phyloP scores from a whole-genome alignment of 2,888 invertebrate genomes.

The Anorthoa munda region DNA sequence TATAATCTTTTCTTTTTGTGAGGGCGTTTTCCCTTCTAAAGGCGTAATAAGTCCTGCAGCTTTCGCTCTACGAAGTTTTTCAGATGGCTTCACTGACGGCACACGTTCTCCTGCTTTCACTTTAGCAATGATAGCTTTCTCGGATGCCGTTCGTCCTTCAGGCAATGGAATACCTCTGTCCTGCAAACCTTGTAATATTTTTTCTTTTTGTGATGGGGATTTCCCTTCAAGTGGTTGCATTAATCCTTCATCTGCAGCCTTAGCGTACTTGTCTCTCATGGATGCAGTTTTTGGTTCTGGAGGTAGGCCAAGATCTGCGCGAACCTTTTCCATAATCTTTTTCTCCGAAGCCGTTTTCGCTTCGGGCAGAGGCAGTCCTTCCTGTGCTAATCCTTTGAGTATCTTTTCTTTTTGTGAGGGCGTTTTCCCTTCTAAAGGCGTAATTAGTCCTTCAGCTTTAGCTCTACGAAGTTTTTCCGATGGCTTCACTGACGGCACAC shows the following conservation, averaged over 20 bases:
- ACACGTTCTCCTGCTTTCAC: neutral
- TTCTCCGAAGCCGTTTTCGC: neutral
- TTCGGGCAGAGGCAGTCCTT: conserved; percentile 1
- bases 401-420: conserved; percentile 1
- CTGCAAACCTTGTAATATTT: conserved; percentile 4
- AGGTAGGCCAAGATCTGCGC: neutral
- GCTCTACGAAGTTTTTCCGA: neutral
- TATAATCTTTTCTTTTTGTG: conserved; percentile 1
- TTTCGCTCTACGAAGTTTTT: neutral
- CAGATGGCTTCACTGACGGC: neutral
- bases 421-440: neutral
- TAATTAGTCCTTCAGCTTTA: neutral
- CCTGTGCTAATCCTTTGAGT: neutral
- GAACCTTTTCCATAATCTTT: neutral
- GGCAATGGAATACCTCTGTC: neutral
- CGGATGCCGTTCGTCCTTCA: neutral
- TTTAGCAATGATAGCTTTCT: neutral
- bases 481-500: neutral
- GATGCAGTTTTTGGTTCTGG: neutral
- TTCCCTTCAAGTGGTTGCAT: neutral
- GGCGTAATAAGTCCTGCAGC: neutral
- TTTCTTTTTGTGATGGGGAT: neutral
- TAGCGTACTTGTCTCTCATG: neutral
- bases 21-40: neutral
- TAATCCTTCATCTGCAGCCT: neutral